Evolutionary conservation across 2,888 invertebrate species (phyloP).

Genomic region (Unio pictorum): DNA sequence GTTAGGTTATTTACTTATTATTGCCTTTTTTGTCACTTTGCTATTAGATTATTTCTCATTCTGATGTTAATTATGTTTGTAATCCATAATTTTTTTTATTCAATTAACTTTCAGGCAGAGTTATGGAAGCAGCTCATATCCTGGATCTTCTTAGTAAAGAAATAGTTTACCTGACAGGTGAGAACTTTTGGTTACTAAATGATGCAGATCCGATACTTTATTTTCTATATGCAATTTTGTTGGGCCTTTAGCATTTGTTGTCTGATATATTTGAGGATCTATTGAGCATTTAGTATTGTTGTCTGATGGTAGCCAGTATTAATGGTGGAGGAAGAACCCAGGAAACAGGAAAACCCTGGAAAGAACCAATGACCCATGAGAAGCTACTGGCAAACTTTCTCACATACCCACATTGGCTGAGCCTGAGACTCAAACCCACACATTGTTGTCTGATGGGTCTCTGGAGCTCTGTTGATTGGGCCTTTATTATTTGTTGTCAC

Average conservation of each 20-base stretch:
- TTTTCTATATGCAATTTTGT: neutral
- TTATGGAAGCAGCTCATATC: constrained; percentile 60
- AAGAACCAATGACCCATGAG: too few species aligned
- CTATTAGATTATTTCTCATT: neutral
- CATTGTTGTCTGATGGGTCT: too few species aligned
- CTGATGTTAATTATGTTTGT: neutral
- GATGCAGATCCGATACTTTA: neutral
- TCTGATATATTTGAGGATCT: constrained; percentile 1
- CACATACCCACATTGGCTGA: too few species aligned
- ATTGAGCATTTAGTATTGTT: too few species aligned
- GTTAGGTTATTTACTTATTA: neutral
- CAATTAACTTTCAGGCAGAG: constrained; percentile 41
- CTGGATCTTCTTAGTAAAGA: constrained; percentile 55
- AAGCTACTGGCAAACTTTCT: too few species aligned
- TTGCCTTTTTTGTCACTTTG: too few species aligned
- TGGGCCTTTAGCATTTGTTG: neutral
- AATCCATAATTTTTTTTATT: neutral
- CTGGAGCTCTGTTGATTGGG: too few species aligned
- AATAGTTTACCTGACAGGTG: constrained; percentile 59
- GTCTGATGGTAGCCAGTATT: too few species aligned
- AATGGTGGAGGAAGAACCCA: too few species aligned
- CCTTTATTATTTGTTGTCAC: too few species aligned
- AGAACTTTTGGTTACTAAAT: constrained; percentile 5
- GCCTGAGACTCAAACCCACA: too few species aligned
- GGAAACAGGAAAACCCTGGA: too few species aligned